These are phyloP conservation scores for Morus bassanus DNA, from an alignment of 2,797 vertebrate species.

Conservation along the genomic window DNA sequence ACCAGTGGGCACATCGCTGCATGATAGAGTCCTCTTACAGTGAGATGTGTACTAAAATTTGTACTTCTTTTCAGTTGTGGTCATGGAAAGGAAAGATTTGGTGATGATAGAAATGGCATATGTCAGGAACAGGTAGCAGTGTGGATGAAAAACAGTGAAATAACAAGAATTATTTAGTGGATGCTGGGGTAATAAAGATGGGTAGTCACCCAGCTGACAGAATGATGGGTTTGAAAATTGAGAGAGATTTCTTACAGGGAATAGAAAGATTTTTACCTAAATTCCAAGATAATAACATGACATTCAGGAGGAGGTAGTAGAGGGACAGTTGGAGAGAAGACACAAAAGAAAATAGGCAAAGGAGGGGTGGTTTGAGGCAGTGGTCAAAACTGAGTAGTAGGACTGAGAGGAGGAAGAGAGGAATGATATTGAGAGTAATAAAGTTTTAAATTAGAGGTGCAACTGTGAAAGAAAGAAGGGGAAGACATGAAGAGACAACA, in stretches of 20 bases:
- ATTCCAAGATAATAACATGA: not conserved
- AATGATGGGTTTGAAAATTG: not conserved
- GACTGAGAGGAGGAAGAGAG: not conserved
- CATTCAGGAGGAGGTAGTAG: not conserved
- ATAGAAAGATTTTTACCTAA: not conserved
- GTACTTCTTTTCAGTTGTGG: not conserved
- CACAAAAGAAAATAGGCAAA: not conserved
- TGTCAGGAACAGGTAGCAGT: not conserved
- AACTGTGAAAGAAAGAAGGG: not conserved
- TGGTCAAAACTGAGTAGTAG: not conserved
- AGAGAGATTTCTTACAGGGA: not conserved
- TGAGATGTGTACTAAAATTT: not conserved
- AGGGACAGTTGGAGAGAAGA: not conserved
- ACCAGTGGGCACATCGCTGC: rapidly evolving
- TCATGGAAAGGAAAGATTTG: not conserved
- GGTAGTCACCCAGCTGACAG: not conserved
- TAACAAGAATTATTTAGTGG: not conserved
- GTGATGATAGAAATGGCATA: not conserved
- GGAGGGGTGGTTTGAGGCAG: not conserved
- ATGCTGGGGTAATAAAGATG: not conserved
- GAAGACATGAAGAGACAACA: not conserved
- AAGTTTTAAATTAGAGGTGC: not conserved
- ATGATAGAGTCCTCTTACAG: not conserved
- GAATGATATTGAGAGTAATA: not conserved
- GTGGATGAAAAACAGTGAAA: not conserved